Conservation (phyloP, 2,113 vertebrate genomes). For the Urocitellus parryii region DNA sequence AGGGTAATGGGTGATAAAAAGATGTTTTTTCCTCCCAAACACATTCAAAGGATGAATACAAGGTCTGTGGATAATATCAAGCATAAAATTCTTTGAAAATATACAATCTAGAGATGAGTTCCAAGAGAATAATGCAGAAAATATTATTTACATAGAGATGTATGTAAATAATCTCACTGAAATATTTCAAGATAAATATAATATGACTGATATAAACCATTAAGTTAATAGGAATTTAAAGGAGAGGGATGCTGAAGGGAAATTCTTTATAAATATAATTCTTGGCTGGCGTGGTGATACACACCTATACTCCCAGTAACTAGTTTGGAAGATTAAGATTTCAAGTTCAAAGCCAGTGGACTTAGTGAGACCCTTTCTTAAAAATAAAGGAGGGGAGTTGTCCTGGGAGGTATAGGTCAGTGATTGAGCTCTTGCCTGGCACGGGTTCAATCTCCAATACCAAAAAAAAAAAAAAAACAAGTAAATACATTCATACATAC, state of each 20-base stretch:
- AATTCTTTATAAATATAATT: constrained; percentile 4
- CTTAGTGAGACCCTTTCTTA: no score
- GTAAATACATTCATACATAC: no score
- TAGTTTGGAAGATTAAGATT: no score
- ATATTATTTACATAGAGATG: not conserved
- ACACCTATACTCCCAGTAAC: no score
- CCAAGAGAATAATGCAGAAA: no score
- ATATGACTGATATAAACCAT: not conserved
- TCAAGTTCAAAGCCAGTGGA: no score
- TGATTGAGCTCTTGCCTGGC: no score
- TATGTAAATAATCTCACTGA: constrained; percentile 5
- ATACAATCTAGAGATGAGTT: no score
- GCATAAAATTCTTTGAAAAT: not conserved
- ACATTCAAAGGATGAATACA: not conserved
- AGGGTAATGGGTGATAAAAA: not conserved
- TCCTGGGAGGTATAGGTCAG: no score
- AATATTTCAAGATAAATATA: constrained; percentile 13
- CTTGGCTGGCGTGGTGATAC: not conserved
- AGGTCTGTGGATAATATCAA: not conserved
- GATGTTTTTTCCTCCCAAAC: not conserved
- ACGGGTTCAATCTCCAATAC: no score
- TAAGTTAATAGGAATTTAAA: constrained; percentile 34
- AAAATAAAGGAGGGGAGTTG: no score
- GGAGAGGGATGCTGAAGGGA: not conserved
- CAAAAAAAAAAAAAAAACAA: no score